Base-by-base conservation (phyloP, 1,140 invertebrate species). In the Halesus radiatus region DNA sequence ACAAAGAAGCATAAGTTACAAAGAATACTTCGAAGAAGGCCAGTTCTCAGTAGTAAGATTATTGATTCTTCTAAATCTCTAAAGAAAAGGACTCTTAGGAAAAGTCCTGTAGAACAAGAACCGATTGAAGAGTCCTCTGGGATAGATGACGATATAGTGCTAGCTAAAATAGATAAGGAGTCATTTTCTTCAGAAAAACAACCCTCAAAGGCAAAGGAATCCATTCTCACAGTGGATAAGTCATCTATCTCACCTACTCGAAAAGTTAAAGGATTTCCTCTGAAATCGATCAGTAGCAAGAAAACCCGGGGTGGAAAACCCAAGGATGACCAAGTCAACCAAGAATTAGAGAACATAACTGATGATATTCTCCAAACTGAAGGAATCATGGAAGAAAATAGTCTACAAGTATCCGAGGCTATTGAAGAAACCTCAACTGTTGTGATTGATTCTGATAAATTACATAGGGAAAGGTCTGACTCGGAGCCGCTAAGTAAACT, bases 281-380 rank as follows among this genome's bases (percentile, higher is more conserved):
- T 80, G 50, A 82, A 82, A 82, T 82, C 66, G 81, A 78, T 78
- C 26, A 50, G 74, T 53, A 80, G 73, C 37, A 82, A 82, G 79
- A 82, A 80, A 53, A 64, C 72, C 32, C 76, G 76, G 10, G n/a
- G n/a, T 18, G 54, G n/a, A 56, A 56, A 45, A 45, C 37, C 10
- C 13, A 45, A 45, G 10, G 37, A 13, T 13, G 10, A 13, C 37
- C 37, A 45, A 45, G 37, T 45, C 8, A 45, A 45, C 37, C 37
- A 45, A 45, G 37, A 45, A 45, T 45, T 13, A 45, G 37, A 45
- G 10, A 45, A 45, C 10, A 45, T 45, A 13, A 45, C 37, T 10
- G 10, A 13, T 13, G 37, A 45, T 1, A 13, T 45, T 45, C 37
- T 10, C 37, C 1, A 45, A 45, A 45, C 37, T 45, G 37, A 45